Percentiles rank a stretch among this genome's conserved stretches.
phyloP scores from a whole-genome alignment of 1,140 invertebrate species.

The Homarus americanus region DNA sequence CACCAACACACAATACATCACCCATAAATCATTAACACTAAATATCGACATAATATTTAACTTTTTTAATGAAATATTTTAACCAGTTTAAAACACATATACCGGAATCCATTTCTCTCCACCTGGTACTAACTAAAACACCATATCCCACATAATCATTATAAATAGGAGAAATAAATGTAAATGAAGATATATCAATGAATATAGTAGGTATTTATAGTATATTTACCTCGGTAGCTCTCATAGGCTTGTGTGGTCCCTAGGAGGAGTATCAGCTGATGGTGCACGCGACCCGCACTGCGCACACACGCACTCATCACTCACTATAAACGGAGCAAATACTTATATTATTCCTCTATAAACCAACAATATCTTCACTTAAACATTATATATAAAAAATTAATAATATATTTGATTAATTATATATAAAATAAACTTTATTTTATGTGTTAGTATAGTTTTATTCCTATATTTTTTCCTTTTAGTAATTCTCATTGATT shows the following conservation, averaged over 20 bases:
- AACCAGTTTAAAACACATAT: too few species aligned
- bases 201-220: too few species aligned
- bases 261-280: background rate
- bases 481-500: background rate
- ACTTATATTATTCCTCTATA: background rate
- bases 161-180: too few species aligned
- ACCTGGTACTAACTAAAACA: too few species aligned
- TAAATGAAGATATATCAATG: too few species aligned
- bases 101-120: too few species aligned
- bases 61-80: too few species aligned
- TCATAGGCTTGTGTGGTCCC: background rate
- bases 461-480: background rate
- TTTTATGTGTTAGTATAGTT: background rate
- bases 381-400: background rate
- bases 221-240: background rate
- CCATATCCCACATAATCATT: too few species aligned
- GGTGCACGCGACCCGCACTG: background rate
- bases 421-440: background rate
- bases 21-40: too few species aligned
- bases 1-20: too few species aligned
- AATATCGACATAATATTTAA: too few species aligned
- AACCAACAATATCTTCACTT: background rate
- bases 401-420: background rate
- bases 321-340: background rate
- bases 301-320: background rate